Base-by-base conservation (phyloP, 2,888 invertebrate species). In the Dinocampus coccinellae region DNA sequence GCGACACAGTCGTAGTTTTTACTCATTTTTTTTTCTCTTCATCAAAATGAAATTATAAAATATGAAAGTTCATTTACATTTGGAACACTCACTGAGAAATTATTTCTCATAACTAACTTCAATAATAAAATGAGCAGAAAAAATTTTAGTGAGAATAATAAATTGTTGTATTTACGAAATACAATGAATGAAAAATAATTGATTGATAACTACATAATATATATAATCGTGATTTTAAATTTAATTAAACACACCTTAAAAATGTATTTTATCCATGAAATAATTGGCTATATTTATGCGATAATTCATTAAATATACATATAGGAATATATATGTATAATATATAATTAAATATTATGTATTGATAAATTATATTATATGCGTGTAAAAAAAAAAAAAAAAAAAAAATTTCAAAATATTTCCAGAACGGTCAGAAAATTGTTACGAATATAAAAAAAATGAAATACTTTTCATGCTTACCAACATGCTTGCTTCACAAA, bases 391-490 rank as follows among this genome's bases (percentile, higher is more conserved):
- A n/a, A n/a, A n/a, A n/a, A n/a, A n/a, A n/a, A n/a, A n/a, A n/a
- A n/a, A n/a, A n/a, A n/a, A n/a, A n/a, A n/a, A n/a, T n/a, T n/a
- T n/a, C n/a, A n/a, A n/a, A n/a, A n/a, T n/a, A n/a, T n/a, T n/a
- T n/a, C n/a, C n/a, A n/a, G n/a, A n/a, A n/a, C n/a, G n/a, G 26
- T 62, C 24, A 63, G 63, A 42, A 63, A 63, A 63, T 63, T 42
- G 47, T 63, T 47, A 26, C 47, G 47, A 63, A 63, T 47, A 63
- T 47, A 63, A 47, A n/a, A 47, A 34, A 1, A 39, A 2, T 0
- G 26, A 11, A n/a, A 39, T 39, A 16, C 16, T 63, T 63, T 63
- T 42, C 47, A 63, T n/a, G 13, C 47, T 47, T 63, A 29, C 26
- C 22, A 63, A 63, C 47, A 47, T 16, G 63, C 47, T 63, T 47